Base-by-base conservation (phyloP, 2,888 invertebrate genomes). In the Apodemia hepburni region DNA sequence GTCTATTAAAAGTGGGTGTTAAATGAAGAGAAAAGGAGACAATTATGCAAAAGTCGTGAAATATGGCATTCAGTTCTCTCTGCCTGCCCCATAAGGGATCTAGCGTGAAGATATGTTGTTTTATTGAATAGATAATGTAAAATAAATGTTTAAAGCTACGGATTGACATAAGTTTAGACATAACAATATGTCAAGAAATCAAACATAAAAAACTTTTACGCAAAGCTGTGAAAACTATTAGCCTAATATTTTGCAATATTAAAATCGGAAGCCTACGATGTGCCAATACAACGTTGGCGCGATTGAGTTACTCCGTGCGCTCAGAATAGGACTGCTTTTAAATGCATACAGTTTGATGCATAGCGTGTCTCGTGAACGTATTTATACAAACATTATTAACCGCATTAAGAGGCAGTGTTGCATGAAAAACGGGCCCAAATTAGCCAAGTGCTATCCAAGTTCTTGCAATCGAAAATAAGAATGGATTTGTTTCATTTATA, bases 381-480 rank as follows among this genome's bases (percentile, higher is more conserved):
- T 85, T 84, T 54, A 54, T 27, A 29, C 11, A 27, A 29, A 57
- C 29, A 57, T 54, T 54, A 27, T 22, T 22, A 18, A 80, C 79
- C 85, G 82, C 80, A 84, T 83, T 80, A 82, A 76, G 74, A 73
- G 57, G 69, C 84, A 84, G 73, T 73, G 82, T 86, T 82, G 83
- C 88, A 86, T 89, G 85, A 84, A 87, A 87, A 85, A 65, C 81
- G 77, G 82, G 78, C 80, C 81, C 78, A 72, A 74, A 76, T 82
- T 87, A 87, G 82, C 86, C 78, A 86, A 87, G 78, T 75, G 74
- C 15, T 42, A 42, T 72, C 42, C 75, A 79, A 80, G 83, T 87
- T 87, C 83, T 80, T 89, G 88, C 87, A 89, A 90, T 77, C 78
- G 73, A 82, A 81, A 84, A 84, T 85, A 82, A 84, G 84, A 87